Base-by-base conservation (phyloP, 2,797 vertebrate species). In the Eutrigla gurnardus region DNA sequence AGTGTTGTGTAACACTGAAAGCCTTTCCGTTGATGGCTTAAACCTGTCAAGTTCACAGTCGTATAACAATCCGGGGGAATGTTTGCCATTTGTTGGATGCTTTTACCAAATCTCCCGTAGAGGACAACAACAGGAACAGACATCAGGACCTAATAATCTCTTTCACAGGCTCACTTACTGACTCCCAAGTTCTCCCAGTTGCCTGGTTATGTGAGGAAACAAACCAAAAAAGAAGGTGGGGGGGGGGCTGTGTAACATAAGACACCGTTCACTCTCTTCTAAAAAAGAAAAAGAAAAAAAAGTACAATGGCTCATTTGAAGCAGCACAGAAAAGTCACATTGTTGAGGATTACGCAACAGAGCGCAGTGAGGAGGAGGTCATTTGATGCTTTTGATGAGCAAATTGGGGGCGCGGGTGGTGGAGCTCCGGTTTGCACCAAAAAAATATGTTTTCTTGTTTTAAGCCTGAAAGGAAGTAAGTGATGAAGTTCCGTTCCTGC, bases 261-360 rank as follows among this genome's bases (percentile, higher is more conserved):
- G 67, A 73, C 83, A 32, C 47, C 37, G 32, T 45, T 62, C 72
- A n/a, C 49, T 12, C 67, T 70, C 39, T 42, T 69, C 53, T 57
- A 8, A 54, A 68, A 67, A 32, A 4, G 1, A 10, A 40, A 8
- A 17, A 35, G 50, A 25, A 8, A 25, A 4, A 14, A 52, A 40
- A 0, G 3, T 4, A 81, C 83, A 88, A 86, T 60, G 79, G 73
- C 71, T 82, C 82, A 18, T 86, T 78, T 75, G 76, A 86, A 50
- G 81, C 52, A 14, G 78, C 71, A 10, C 67, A 70, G 75, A 77
- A n/a, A 73, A 81, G 77, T 77, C 68, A 39, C 79, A 75, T 75
- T 77, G 81, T 77, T 65, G 18, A 60, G 66, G 65, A 74, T 85
- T 82, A 57, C 78, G 76, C 85, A 87, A 85, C 54, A 2, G 73